phyloP scores from a whole-genome alignment of 1,140 invertebrate genomes.

The Drosophila aff. region DNA sequence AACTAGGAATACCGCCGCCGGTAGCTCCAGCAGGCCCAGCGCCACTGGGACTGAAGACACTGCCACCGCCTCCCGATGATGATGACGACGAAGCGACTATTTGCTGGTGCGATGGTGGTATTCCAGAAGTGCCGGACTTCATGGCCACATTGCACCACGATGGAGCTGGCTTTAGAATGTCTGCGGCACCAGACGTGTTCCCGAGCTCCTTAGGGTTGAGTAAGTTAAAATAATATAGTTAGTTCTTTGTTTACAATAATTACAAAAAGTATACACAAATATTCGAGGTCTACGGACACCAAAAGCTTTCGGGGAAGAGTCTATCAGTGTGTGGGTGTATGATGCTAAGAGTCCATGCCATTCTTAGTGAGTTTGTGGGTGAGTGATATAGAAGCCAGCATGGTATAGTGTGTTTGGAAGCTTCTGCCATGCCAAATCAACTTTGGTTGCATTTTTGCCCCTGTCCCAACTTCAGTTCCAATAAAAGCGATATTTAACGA shows the following conservation, averaged over 20 bases:
- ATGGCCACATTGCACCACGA: conserved; percentile 84
- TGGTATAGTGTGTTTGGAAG: conserved; percentile 47
- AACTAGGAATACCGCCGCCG: conserved; percentile 54
- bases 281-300: conserved; percentile 46
- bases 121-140: conserved; percentile 55
- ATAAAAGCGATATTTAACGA: conserved; percentile 25
- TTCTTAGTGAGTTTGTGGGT: conserved; percentile 13
- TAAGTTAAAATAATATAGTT: background rate
- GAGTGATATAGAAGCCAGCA: conserved; percentile 49
- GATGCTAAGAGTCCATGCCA: conserved; percentile 51
- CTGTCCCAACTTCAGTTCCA: conserved; percentile 17
- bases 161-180: conserved; percentile 80
- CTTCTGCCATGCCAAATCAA: conserved; percentile 50
- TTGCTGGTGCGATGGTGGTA: conserved; percentile 59
- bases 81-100: conserved; percentile 77
- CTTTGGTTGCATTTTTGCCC: conserved; percentile 16
- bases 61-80: conserved; percentile 74
- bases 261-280: background rate
- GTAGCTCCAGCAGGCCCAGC: conserved; percentile 37
- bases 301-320: conserved; percentile 49
- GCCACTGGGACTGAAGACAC: conserved; percentile 69
- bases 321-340: conserved; percentile 6
- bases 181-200: conserved; percentile 54
- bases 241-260: background rate
- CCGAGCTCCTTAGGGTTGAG: conserved; percentile 54